Conservation (phyloP, 2,113 vertebrate species). For the Gnathonemus longibarbis region DNA sequence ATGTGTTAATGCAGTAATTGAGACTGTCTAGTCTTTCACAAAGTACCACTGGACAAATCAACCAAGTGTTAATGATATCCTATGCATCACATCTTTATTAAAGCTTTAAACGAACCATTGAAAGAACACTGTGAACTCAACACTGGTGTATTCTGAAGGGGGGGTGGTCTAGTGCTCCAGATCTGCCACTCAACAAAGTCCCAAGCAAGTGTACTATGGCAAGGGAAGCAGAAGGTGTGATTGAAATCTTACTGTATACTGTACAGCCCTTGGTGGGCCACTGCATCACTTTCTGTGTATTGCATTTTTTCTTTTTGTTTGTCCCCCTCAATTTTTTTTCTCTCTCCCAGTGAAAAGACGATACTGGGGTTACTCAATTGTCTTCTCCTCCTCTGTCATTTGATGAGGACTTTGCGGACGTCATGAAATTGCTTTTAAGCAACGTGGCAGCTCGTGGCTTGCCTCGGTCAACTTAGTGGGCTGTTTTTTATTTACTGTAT, state of each 20-base stretch:
- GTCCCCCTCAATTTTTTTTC: background rate
- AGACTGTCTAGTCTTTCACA: slow-evolving; percentile 31
- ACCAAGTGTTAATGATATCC: slow-evolving; percentile 39
- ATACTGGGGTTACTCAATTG: background rate
- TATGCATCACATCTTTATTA: slow-evolving; percentile 55
- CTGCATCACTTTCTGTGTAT: background rate
- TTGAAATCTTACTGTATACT: slow-evolving; percentile 18
- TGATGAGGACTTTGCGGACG: slow-evolving; percentile 26
- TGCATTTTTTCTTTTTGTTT: background rate
- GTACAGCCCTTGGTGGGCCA: background rate
- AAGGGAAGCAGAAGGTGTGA: slow-evolving; percentile 7
- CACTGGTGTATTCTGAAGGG: slow-evolving; percentile 38
- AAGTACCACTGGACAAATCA: slow-evolving; percentile 53
- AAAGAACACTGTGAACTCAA: slow-evolving; percentile 61
- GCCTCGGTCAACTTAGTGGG: slow-evolving; percentile 52
- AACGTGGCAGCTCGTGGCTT: slow-evolving; percentile 51
- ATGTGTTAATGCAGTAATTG: slow-evolving; percentile 53
- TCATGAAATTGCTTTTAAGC: slow-evolving; percentile 37
- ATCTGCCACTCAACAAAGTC: background rate
- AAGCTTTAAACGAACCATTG: slow-evolving; percentile 58
- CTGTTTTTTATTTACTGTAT: slow-evolving; percentile 67
- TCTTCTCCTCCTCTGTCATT: background rate
- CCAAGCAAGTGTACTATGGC: background rate
- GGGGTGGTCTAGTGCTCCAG: background rate
- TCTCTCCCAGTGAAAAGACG: background rate